Percentiles rank a stretch among this genome's conserved stretches.
These are phyloP conservation scores for Eclectus roratus DNA, from an alignment of 2,113 vertebrate species.

Conservation along the genomic window DNA sequence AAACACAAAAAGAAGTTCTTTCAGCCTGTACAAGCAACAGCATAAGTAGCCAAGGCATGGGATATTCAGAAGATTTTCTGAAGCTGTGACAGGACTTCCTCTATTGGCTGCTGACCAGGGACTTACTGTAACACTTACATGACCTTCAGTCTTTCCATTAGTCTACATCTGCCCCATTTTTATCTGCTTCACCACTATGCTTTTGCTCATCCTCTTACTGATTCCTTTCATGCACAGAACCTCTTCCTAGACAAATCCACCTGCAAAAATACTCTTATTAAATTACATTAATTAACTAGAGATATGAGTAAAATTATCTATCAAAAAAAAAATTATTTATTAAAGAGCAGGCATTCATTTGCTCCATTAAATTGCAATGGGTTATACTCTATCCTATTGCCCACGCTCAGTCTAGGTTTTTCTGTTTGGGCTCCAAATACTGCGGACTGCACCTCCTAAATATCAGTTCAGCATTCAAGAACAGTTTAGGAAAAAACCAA, in stretches of 20 bases:
- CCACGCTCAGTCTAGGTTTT: fast-evolving
- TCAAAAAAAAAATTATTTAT: background rate
- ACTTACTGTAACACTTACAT: background rate
- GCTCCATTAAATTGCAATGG: background rate
- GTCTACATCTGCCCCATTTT: background rate
- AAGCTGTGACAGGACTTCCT: background rate
- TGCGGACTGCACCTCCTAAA: background rate
- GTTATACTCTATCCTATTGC: background rate
- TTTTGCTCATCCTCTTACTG: background rate
- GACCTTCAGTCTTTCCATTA: background rate
- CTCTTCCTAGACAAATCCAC: background rate
- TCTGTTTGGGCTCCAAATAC: background rate
- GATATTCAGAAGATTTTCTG: background rate
- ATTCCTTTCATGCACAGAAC: background rate
- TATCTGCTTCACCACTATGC: background rate
- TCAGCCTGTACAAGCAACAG: background rate
- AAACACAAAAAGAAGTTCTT: background rate
- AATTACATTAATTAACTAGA: background rate
- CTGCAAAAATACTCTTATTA: background rate
- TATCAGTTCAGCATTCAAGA: background rate
- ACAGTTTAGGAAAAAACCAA: background rate
- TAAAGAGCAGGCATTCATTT: background rate
- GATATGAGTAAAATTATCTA: background rate
- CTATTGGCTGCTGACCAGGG: background rate
- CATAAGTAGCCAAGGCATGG: background rate